Percentiles rank a stretch among this genome's conserved stretches.
Conservation (phyloP, 2,797 vertebrate species). For the Monodelphis domestica region DNA sequence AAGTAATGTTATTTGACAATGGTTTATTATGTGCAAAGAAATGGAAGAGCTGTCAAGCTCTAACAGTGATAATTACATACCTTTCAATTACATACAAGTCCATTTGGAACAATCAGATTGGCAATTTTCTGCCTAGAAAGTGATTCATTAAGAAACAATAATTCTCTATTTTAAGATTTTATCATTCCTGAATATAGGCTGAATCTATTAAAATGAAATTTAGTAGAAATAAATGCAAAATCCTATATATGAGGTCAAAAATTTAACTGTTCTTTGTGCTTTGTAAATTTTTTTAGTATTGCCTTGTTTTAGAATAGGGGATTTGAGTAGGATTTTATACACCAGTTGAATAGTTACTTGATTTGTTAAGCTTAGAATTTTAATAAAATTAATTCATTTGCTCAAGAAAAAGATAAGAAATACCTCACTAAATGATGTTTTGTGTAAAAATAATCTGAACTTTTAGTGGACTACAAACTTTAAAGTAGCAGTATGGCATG, state of each 20-base stretch:
- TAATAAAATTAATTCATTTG: background rate
- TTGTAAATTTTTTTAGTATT: background rate
- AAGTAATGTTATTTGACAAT: background rate
- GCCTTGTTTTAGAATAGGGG: background rate
- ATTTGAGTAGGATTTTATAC: background rate
- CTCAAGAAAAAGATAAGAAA: background rate
- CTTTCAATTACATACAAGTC: background rate
- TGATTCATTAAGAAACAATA: background rate
- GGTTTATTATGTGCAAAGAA: background rate
- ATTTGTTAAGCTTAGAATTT: background rate
- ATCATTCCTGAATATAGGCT: background rate
- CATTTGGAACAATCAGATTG: background rate
- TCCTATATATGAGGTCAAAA: background rate
- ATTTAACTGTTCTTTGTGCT: background rate
- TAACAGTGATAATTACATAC: background rate
- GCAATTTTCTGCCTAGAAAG: background rate
- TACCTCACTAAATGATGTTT: background rate
- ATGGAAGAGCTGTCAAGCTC: background rate
- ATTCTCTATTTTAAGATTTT: background rate
- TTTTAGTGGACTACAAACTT: background rate
- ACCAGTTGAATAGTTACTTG: background rate
- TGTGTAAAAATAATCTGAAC: background rate
- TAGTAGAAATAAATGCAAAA: background rate
- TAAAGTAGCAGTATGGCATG: too few species aligned
- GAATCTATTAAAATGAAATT: background rate